phyloP scores from a whole-genome alignment of 2,888 invertebrate species.

The Tenthredo scrophulariae region DNA sequence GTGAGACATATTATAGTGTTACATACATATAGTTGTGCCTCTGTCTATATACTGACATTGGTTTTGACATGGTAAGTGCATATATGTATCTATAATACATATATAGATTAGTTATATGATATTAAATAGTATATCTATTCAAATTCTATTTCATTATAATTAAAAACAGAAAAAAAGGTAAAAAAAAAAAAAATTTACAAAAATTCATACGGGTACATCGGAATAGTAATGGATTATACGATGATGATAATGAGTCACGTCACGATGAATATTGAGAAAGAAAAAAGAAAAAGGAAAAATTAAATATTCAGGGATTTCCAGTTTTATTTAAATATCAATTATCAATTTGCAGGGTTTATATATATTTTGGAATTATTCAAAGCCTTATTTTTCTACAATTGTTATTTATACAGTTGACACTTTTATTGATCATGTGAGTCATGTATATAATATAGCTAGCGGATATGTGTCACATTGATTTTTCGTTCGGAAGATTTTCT shows the following conservation, averaged over 20 bases:
- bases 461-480: not conserved
- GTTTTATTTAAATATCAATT: not conserved
- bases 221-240: not conserved
- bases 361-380: not conserved
- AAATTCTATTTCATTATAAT: not conserved
- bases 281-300: not conserved
- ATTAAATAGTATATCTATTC: not conserved
- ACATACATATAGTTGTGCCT: not conserved
- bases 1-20: not conserved
- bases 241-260: not conserved
- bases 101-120: too few species aligned
- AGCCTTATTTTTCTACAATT: not conserved
- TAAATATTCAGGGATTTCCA: not conserved
- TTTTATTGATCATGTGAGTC: not conserved
- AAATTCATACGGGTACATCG: not conserved
- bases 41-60: not conserved
- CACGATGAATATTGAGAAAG: not conserved
- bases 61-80: constrained; percentile 1
- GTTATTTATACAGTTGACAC: not conserved
- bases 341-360: not conserved
- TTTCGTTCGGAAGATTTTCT: not conserved
- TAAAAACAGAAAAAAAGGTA: not conserved
- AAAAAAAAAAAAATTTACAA: too few species aligned
- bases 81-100: not conserved
- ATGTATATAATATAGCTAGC: not conserved